Percentiles rank a stretch among this genome's conserved stretches.
These are phyloP conservation scores for Saccostrea glomerata DNA, from an alignment of 1,140 invertebrate species.

Conservation along the genomic window DNA sequence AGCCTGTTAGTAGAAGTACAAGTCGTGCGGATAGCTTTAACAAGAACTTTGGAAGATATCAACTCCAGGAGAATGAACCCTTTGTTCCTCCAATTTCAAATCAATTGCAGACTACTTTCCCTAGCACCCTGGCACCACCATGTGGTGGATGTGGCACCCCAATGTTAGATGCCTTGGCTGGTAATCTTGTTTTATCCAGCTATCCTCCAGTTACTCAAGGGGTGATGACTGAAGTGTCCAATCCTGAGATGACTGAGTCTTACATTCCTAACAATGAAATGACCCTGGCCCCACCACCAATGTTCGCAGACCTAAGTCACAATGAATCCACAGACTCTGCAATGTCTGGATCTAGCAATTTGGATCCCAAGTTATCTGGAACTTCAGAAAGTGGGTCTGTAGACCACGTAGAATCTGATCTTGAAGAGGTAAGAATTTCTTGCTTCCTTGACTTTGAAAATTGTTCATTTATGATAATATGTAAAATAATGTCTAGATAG, in stretches of 20 bases:
- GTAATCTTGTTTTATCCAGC: conserved; percentile 22
- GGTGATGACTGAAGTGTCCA: not conserved
- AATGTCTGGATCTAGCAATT: conserved; percentile 30
- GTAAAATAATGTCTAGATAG: no score
- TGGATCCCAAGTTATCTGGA: conserved; percentile 23
- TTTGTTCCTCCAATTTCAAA: conserved; percentile 48
- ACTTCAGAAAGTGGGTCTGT: conserved; percentile 18
- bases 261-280: conserved; percentile 33
- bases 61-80: conserved; percentile 56
- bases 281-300: conserved; percentile 51
- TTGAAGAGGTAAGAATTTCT: conserved; percentile 22
- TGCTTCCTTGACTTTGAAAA: not conserved
- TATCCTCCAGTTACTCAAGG: conserved; percentile 15
- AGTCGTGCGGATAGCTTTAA: conserved; percentile 73
- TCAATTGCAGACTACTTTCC: conserved; percentile 1
- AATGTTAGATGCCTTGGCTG: conserved; percentile 43
- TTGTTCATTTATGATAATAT: not conserved
- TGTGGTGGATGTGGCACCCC: conserved; percentile 1
- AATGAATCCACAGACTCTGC: conserved; percentile 28
- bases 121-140: conserved; percentile 17
- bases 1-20: conserved; percentile 64
- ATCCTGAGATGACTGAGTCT: not conserved
- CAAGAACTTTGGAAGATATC: conserved; percentile 59
- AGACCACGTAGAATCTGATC: conserved; percentile 1
- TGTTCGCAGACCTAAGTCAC: conserved; percentile 56